Evolutionary conservation across 1,140 invertebrate genomes (phyloP), one percentile per base, ranked within the genome.

Genomic region (Zaprionus tsacasi): DNA sequence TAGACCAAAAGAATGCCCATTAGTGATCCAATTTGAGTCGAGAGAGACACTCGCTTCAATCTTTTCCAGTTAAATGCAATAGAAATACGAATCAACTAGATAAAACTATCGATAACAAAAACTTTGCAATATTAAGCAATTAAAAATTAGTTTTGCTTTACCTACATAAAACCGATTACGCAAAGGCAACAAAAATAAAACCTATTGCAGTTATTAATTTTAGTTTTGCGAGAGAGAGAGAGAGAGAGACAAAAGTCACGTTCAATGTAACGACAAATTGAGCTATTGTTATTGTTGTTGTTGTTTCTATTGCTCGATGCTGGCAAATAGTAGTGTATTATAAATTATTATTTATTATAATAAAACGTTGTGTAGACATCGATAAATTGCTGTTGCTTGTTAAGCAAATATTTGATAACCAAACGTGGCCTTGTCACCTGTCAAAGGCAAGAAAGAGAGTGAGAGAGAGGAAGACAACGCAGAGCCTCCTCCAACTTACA

Each of bases 361-460:
- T 72, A 58, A 57, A 71, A 38, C 45, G 67, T 6, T 72, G 48
- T 67, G 56, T 61, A 61, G 63, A 61, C 69, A 72, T 67, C 69
- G 70, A 72, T 72, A 72, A 76, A 76, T 72, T 71, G 48, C 57
- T 35, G 40, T 45, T 45, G 43, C 70, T 71, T 58, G 52, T 61
- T 60, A 63, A 56, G 27, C 54, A 71, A 65, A 74, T 73, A 68
- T 69, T 74, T 76, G 74, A 63, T 72, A 72, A 61, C 50, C 63
- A 61, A 67, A 67, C 72, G 56, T 63, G 70, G 70, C 61, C 59
- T 75, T 70, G 67, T 57, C 72, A 72, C 35, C 48, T 60, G 48
- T 45, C 65, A 15, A n/a, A 57, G 38, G 1, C 30, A 40, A 67
- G 21, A 40, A 35, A n/a, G 13, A 40, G 54, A 56, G 13, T 21